phyloP scores from a whole-genome alignment of 30 jellyfish, hydroid and myxozoan species.

The Aurelia sp. region DNA sequence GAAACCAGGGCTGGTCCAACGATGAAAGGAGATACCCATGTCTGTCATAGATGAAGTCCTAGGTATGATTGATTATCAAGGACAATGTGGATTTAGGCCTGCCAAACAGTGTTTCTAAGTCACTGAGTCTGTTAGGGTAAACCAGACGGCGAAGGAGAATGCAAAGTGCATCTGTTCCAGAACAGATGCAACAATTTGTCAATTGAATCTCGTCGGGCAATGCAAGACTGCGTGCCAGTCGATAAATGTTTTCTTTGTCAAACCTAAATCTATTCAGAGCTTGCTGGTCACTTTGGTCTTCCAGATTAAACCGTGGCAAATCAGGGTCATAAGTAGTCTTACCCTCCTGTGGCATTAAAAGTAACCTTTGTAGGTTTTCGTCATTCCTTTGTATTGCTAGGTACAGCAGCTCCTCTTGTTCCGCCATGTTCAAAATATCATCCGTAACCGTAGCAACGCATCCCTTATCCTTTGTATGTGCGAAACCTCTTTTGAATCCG shows the following conservation, averaged over 20 bases:
- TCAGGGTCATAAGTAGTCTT: neutral
- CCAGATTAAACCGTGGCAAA: neutral
- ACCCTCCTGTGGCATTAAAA: constrained; percentile 6
- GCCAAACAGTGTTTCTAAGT: constrained; percentile 10
- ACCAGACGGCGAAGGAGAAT: constrained; percentile 5
- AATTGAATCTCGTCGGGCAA: neutral
- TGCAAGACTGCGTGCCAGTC: constrained; percentile 4
- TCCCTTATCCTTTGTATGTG: too few species aligned
- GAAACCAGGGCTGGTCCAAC: constrained; percentile 28
- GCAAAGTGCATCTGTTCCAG: constrained; percentile 23
- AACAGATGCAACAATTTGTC: constrained; percentile 8
- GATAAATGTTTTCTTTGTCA: too few species aligned
- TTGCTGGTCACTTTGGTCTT: constrained; percentile 6
- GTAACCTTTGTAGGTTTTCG: neutral
- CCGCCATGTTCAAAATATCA: too few species aligned
- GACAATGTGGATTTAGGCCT: constrained; percentile 21
- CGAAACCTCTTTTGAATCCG: too few species aligned
- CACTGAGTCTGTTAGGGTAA: constrained; percentile 1
- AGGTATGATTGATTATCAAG: neutral
- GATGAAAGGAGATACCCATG: constrained; percentile 14
- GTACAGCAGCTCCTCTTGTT: too few species aligned
- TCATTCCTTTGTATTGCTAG: neutral
- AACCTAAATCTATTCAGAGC: neutral
- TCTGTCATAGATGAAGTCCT: constrained; percentile 15
- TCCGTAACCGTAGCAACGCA: too few species aligned